phyloP scores from a whole-genome alignment of 2,888 invertebrate genomes.

The Melanargia galathea region DNA sequence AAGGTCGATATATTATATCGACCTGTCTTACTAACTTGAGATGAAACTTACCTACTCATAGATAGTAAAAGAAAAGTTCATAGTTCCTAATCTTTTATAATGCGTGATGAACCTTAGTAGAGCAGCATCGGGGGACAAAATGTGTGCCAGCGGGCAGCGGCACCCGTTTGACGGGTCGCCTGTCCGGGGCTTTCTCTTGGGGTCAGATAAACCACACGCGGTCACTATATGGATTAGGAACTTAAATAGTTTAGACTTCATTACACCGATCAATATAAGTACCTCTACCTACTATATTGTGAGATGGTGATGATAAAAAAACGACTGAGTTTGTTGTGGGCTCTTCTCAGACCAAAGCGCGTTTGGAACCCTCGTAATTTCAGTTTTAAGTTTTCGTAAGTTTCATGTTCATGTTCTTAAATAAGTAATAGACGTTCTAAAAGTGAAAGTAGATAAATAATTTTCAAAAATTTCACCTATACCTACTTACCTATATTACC shows the following conservation, averaged over 20 bases:
- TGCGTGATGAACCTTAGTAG: constrained; percentile 23
- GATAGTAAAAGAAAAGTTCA: not conserved
- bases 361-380: too few relatives aligned
- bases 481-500: too few relatives aligned
- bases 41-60: not conserved
- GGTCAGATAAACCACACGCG: constrained; percentile 42
- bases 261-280: constrained; percentile 9
- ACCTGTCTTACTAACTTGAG: not conserved
- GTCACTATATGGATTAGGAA: constrained; percentile 31
- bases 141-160: constrained; percentile 61
- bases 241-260: constrained; percentile 23
- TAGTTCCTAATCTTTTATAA: not conserved
- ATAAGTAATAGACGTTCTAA: too few relatives aligned
- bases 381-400: too few relatives aligned
- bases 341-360: too few relatives aligned
- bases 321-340: too few relatives aligned
- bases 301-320: too few relatives aligned
- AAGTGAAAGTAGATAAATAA: too few relatives aligned
- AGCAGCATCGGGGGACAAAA: constrained; percentile 45
- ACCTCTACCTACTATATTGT: too few relatives aligned
- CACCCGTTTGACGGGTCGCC: constrained; percentile 68
- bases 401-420: too few relatives aligned
- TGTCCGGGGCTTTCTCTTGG: constrained; percentile 57
- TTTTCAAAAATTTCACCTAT: too few relatives aligned
- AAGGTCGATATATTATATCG: too few relatives aligned